These are phyloP conservation scores for Clupea harengus DNA, from an alignment of 2,113 vertebrate species.

Conservation along the genomic window DNA sequence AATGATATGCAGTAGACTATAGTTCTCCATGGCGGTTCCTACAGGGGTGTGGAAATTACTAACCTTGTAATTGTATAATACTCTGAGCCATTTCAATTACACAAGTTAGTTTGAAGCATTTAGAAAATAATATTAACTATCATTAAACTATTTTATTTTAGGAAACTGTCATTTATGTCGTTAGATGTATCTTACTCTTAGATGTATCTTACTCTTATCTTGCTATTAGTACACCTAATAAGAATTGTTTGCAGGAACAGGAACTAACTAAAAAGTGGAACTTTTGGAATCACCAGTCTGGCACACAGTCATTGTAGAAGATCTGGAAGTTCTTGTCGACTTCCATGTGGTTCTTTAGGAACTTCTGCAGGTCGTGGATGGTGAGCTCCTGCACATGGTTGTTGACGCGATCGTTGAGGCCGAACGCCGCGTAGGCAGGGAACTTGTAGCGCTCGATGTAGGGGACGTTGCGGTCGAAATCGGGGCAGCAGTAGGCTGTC, in stretches of 20 bases:
- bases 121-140: too few relatives aligned
- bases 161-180: not conserved
- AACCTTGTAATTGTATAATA: too few relatives aligned
- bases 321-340: slow-evolving; percentile 72
- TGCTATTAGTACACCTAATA: not conserved
- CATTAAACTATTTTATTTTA: not conserved
- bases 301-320: slow-evolving; percentile 68
- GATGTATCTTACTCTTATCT: not conserved
- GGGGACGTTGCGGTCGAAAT: slow-evolving; percentile 67
- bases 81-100: too few relatives aligned
- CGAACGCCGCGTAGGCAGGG: slow-evolving; percentile 63
- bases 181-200: not conserved
- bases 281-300: slow-evolving; percentile 54
- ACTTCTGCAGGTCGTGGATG: slow-evolving; percentile 66
- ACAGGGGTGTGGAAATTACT: too few relatives aligned
- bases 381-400: slow-evolving; percentile 67
- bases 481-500: slow-evolving; percentile 67
- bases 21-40: too few relatives aligned
- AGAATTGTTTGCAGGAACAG: not conserved
- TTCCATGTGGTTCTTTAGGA: slow-evolving; percentile 65
- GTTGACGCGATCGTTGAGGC: slow-evolving; percentile 63
- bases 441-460: slow-evolving; percentile 69
- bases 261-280: not conserved
- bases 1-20: too few relatives aligned
- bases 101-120: too few relatives aligned